These are phyloP conservation scores for Hylaeus anthracinus DNA, from an alignment of 1,140 invertebrate genomes.

Conservation along the genomic window DNA sequence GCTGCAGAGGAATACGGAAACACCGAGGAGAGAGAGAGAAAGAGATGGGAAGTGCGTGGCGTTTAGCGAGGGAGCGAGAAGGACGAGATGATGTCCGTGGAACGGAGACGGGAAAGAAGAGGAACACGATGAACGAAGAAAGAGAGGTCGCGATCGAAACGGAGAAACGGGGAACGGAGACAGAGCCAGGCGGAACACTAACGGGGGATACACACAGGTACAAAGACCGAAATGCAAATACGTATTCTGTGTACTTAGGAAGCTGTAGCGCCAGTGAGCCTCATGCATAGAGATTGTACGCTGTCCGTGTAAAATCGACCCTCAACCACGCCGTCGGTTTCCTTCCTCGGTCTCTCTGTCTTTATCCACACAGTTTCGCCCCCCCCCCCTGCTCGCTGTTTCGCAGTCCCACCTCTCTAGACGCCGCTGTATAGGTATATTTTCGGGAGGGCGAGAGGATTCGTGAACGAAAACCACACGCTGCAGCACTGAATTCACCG, in stretches of 20 bases:
- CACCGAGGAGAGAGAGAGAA: neutral
- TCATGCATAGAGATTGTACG: slow-evolving; percentile 80
- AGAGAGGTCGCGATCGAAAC: neutral
- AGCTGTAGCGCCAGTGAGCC: slow-evolving; percentile 75
- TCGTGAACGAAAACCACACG: slow-evolving; percentile 22
- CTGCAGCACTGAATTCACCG: slow-evolving; percentile 20
- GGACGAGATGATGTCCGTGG: slow-evolving; percentile 13
- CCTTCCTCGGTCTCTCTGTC: slow-evolving; percentile 18
- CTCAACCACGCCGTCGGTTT: slow-evolving; percentile 49
- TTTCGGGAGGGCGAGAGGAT: neutral
- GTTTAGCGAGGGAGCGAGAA: slow-evolving; percentile 1
- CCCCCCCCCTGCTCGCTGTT: neutral
- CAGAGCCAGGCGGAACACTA: slow-evolving; percentile 47
- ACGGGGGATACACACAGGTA: slow-evolving; percentile 72
- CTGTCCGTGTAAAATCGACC: slow-evolving; percentile 73
- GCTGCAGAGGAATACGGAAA: neutral
- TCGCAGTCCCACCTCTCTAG: neutral
- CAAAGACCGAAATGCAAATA: slow-evolving; percentile 80
- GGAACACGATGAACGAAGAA: neutral
- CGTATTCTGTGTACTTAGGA: slow-evolving; percentile 79
- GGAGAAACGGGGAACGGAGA: slow-evolving; percentile 30
- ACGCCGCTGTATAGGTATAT: neutral
- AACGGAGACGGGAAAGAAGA: neutral
- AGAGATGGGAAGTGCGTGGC: neutral
- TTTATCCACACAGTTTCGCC: slow-evolving; percentile 1